These are phyloP conservation scores for Drosophila melanosoma DNA, from an alignment of 2,888 invertebrate genomes.

Conservation along the genomic window DNA sequence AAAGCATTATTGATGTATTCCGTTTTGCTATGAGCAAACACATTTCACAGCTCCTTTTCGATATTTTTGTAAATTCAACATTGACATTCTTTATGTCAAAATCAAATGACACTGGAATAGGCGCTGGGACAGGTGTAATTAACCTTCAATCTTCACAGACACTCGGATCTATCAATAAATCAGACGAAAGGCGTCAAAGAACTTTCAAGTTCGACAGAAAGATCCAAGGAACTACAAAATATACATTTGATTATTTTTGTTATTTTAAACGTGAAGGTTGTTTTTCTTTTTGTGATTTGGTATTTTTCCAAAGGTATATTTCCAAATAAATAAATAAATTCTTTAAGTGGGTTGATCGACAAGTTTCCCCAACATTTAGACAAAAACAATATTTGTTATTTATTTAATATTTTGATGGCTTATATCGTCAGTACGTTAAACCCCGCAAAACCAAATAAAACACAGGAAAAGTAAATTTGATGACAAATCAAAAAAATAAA, in stretches of 20 bases:
- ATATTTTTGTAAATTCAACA: slow-evolving; percentile 34
- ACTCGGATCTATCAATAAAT: slow-evolving; percentile 1
- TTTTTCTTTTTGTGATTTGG: slow-evolving; percentile 23
- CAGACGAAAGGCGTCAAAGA: slow-evolving; percentile 45
- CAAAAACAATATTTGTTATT: neutral
- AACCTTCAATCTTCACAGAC: slow-evolving; percentile 49
- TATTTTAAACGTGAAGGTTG: slow-evolving; percentile 61
- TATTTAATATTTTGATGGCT: neutral
- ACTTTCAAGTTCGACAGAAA: slow-evolving; percentile 63
- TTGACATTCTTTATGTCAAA: slow-evolving; percentile 64
- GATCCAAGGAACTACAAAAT: slow-evolving; percentile 53
- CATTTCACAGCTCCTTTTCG: slow-evolving; percentile 33
- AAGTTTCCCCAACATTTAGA: slow-evolving; percentile 21
- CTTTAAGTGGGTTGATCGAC: slow-evolving; percentile 35
- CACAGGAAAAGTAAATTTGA: slow-evolving; percentile 4
- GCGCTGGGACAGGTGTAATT: slow-evolving; percentile 68
- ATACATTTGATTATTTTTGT: slow-evolving; percentile 59
- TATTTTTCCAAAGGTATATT: slow-evolving; percentile 24
- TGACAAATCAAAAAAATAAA: slow-evolving; percentile 50
- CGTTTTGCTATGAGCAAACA: slow-evolving; percentile 42
- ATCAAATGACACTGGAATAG: slow-evolving; percentile 62
- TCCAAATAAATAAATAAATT: slow-evolving; percentile 10
- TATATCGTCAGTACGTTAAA: neutral
- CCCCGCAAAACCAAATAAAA: neutral
- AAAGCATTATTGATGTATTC: slow-evolving; percentile 59